These are phyloP conservation scores for Axea sp. DNA, from an alignment of 2,888 invertebrate genomes.

Conservation along the genomic window DNA sequence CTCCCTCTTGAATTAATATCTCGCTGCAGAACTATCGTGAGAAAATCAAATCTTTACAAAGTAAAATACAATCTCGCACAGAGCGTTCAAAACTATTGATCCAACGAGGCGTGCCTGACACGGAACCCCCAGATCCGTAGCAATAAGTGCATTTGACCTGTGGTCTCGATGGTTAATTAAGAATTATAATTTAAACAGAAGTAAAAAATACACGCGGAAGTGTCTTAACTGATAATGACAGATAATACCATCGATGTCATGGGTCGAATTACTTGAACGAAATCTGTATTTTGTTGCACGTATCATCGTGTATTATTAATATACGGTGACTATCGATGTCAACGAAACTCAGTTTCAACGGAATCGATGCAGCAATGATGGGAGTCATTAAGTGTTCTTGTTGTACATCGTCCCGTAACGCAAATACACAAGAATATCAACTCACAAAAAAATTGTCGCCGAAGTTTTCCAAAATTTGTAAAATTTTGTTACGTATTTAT, in stretches of 20 bases:
- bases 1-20: constrained; percentile 70
- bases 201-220: not conserved
- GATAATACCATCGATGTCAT: constrained; percentile 4
- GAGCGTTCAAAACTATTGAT: constrained; percentile 93
- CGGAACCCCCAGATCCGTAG: constrained; percentile 84
- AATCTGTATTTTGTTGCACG: constrained; percentile 32
- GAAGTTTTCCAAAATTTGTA: constrained; percentile 22
- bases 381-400: constrained; percentile 42
- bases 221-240: not conserved
- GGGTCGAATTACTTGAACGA: constrained; percentile 26
- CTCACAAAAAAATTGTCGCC: constrained; percentile 1
- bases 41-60: constrained; percentile 91
- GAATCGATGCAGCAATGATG: constrained; percentile 22
- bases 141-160: constrained; percentile 37
- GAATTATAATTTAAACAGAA: constrained; percentile 15
- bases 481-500: constrained; percentile 60
- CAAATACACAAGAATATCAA: constrained; percentile 5
- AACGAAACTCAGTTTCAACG: constrained; percentile 26
- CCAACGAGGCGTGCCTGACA: constrained; percentile 92
- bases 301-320: constrained; percentile 25
- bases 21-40: constrained; percentile 88
- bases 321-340: constrained; percentile 13
- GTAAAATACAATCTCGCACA: constrained; percentile 91
- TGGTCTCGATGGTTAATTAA: constrained; percentile 15
- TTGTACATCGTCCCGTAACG: constrained; percentile 45